Percentiles rank a stretch among this genome's conserved stretches.
phyloP scores from a whole-genome alignment of 1,140 invertebrate genomes.

The Drosophila ficusphila region DNA sequence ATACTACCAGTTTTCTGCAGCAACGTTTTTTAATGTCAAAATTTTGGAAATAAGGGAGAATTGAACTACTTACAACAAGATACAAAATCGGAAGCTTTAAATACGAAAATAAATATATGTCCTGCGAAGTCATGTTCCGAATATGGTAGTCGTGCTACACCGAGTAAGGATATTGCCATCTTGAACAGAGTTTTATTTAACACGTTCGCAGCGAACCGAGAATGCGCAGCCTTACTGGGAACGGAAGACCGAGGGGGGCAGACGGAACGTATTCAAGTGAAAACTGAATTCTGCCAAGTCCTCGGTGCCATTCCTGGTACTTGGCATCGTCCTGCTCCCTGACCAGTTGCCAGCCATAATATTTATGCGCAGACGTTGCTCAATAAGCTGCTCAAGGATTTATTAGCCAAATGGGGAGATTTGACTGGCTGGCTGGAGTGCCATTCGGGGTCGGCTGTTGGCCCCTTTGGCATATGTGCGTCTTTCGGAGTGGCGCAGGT shows the following conservation, averaged over 20 bases:
- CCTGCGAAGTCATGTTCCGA: background rate
- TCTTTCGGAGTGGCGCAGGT: conserved; percentile 6
- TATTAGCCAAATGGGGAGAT: conserved; percentile 83
- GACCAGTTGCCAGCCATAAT: conserved; percentile 64
- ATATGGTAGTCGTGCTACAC: background rate
- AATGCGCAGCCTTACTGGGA: conserved; percentile 28
- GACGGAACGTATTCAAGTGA: conserved; percentile 54
- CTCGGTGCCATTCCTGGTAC: conserved; percentile 2
- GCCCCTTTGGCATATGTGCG: conserved; percentile 59
- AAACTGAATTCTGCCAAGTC: conserved; percentile 51
- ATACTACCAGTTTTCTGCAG: too few relatives aligned
- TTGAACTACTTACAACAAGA: too few relatives aligned
- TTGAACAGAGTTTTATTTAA: conserved; percentile 60
- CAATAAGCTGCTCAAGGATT: conserved; percentile 84
- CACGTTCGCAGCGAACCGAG: conserved; percentile 49
- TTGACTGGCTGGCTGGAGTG: conserved; percentile 66
- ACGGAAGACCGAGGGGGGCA: background rate
- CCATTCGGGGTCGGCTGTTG: conserved; percentile 4
- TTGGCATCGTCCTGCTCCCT: conserved; percentile 4
- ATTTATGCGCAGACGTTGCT: conserved; percentile 82
- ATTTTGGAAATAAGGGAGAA: too few relatives aligned
- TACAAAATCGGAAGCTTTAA: too few relatives aligned
- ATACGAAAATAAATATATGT: background rate
- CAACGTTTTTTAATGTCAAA: too few relatives aligned
- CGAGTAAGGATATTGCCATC: background rate